Percentiles rank a stretch among this genome's conserved stretches.
These are phyloP conservation scores for Helicoverpa armigera DNA, from an alignment of 1,140 invertebrate species.

Conservation along the genomic window DNA sequence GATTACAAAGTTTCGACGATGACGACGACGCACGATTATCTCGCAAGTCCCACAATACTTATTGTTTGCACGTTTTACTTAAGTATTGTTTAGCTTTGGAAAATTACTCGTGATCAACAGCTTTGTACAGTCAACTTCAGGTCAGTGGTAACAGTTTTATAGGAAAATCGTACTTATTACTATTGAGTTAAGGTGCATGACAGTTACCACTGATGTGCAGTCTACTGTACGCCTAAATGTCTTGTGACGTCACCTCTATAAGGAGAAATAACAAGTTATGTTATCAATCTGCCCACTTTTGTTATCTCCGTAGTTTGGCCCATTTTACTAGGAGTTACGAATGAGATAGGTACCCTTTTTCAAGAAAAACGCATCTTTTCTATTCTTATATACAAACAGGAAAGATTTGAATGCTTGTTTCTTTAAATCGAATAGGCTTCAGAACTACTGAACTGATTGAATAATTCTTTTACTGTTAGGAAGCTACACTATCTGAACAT, in stretches of 20 bases:
- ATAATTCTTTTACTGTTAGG: no score
- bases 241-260: not conserved
- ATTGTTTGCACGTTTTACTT: not conserved
- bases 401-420: not conserved
- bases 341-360: not conserved
- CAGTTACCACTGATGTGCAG: no score
- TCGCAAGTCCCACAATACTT: not conserved
- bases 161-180: no score
- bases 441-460: no score
- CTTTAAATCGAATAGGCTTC: no score
- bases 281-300: not conserved
- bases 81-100: no score
- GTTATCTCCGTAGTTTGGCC: slow-evolving; percentile 23
- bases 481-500: no score
- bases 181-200: no score
- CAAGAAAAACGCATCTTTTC: no score
- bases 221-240: not conserved
- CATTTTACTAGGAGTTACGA: not conserved
- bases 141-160: no score
- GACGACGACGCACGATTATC: not conserved
- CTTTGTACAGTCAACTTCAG: not conserved
- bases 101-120: not conserved
- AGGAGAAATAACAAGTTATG: not conserved
- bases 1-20: not conserved
- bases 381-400: no score